Percentiles rank a stretch among this genome's conserved stretches.
These are phyloP conservation scores for Huso huso DNA, from an alignment of 2,797 vertebrate genomes.

Conservation along the genomic window DNA sequence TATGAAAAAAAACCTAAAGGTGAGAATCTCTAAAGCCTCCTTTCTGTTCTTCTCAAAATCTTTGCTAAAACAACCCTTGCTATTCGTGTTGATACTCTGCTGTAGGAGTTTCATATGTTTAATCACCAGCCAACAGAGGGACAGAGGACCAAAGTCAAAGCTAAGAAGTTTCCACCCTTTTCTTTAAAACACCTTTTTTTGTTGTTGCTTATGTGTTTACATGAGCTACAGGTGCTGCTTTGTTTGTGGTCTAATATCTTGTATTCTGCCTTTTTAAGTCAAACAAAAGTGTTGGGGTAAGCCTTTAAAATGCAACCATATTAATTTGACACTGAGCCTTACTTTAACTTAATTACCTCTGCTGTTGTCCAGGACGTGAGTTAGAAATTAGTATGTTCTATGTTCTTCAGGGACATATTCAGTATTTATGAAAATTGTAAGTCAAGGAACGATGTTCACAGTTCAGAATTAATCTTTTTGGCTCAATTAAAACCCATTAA, in stretches of 20 bases:
- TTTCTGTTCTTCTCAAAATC: background rate
- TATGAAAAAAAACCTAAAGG: conserved; percentile 75
- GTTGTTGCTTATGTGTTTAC: too few relatives aligned
- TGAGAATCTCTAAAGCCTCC: conserved; percentile 72
- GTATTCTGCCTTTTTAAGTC: background rate
- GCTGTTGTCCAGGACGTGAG: background rate
- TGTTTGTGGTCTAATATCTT: too few relatives aligned
- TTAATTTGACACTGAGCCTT: background rate
- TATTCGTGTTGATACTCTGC: conserved; percentile 1
- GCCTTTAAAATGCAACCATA: background rate
- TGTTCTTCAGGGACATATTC: background rate
- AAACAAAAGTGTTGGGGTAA: background rate
- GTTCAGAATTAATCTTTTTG: background rate
- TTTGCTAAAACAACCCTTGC: background rate
- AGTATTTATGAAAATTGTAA: background rate
- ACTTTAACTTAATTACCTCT: conserved; percentile 1
- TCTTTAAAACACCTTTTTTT: too few relatives aligned
- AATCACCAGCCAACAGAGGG: conserved; percentile 18
- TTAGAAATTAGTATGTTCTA: background rate
- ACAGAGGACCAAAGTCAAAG: conserved; percentile 6
- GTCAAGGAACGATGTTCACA: background rate
- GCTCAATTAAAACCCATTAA: background rate
- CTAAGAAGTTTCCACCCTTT: background rate
- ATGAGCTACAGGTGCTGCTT: too few relatives aligned
- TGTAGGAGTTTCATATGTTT: conserved; percentile 13